A percentile compares a stretch with the other conserved stretches of the same genome.
Conservation (phyloP, 2,888 invertebrate genomes). For the Argyresthia albistria region DNA sequence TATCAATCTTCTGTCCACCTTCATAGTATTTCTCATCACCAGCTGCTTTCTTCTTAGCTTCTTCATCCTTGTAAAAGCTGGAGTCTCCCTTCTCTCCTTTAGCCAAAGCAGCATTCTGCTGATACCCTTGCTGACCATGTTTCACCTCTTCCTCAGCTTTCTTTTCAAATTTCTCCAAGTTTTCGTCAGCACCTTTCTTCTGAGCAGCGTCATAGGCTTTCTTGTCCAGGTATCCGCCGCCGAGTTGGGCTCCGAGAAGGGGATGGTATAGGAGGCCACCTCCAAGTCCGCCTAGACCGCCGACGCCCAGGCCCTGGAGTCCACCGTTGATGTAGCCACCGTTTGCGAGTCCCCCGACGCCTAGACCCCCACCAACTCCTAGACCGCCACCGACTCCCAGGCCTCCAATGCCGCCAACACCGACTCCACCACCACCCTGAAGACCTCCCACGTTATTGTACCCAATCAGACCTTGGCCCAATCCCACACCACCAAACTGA, state of each 20-base stretch:
- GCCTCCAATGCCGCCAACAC: slow-evolving; percentile 21
- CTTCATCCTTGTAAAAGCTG: slow-evolving; percentile 65
- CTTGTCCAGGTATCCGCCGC: slow-evolving; percentile 67
- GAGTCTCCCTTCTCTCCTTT: slow-evolving; percentile 69
- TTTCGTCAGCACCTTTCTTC: slow-evolving; percentile 70
- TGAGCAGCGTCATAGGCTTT: slow-evolving; percentile 70
- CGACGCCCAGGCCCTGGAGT: slow-evolving; percentile 39
- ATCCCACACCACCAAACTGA: slow-evolving; percentile 19
- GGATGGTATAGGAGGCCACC: slow-evolving; percentile 52
- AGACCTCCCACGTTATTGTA: slow-evolving; percentile 12
- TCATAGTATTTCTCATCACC: slow-evolving; percentile 74
- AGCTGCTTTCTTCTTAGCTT: slow-evolving; percentile 71
- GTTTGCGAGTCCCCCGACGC: slow-evolving; percentile 12
- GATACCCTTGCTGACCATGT: slow-evolving; percentile 71
- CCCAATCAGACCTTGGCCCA: slow-evolving; percentile 27
- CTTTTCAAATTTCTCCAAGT: slow-evolving; percentile 66
- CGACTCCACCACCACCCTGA: slow-evolving; percentile 23
- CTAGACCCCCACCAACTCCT: slow-evolving; percentile 17
- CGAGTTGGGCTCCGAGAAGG: slow-evolving; percentile 44
- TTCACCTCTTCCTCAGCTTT: slow-evolving; percentile 68
- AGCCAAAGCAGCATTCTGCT: slow-evolving; percentile 66
- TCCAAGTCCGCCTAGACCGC: slow-evolving; percentile 21
- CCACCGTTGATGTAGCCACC: slow-evolving; percentile 38
- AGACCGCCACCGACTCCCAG: slow-evolving; percentile 15
- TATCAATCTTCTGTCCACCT: slow-evolving; percentile 70